Evolutionary conservation across 2,797 vertebrate species (phyloP), one percentile per base, ranked within the genome.

Genomic region (Chiloscyllium punctatum): DNA sequence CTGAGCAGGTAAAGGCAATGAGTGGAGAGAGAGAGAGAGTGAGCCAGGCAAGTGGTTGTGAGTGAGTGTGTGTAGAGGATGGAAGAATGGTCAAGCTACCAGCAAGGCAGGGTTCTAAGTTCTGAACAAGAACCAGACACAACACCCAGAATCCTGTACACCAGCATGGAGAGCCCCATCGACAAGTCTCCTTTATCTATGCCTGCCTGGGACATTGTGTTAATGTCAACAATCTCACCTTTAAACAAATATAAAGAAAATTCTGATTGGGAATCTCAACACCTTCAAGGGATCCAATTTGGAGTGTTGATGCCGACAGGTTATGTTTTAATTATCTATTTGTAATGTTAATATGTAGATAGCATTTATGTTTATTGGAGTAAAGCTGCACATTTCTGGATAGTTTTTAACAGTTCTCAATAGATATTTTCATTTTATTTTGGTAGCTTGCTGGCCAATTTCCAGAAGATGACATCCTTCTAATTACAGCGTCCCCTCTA

Each of bases 401-500:
- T 57, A 66, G 25, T 23, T 5, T 42, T 42, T 82, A 42, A 42
- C 42, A 82, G 79, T 33, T 92, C 92, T 68, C 68, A 94, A 94
- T n/a, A 37, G 62, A 72, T 25, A 8, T 96, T 88, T 96, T 96
- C 88, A 84, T 96, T 6, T 96, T 96, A 69, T 72, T 96, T 96
- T 96, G 72, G 87, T 96, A 99, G 99, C 97, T 99, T 96, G 98
- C 98, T 6, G 95, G 97, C 48, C 98, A 98, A 96, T 98, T 99
- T 95, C 97, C 98, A 30, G 98, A 97, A 87, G 98, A 98, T 91
- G 97, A 98, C 1, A 97, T 99, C 96, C 97, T 98, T 96, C 97
- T 99, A 96, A 95, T 99, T 23, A 99, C 99, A 42, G 98, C 98
- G 48, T 98, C 98, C 94, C 97, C 98, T 0, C 97, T 99, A 95